These are phyloP conservation scores for Agonopterix subpropinquella DNA, from an alignment of 2,888 invertebrate genomes.

Conservation along the genomic window DNA sequence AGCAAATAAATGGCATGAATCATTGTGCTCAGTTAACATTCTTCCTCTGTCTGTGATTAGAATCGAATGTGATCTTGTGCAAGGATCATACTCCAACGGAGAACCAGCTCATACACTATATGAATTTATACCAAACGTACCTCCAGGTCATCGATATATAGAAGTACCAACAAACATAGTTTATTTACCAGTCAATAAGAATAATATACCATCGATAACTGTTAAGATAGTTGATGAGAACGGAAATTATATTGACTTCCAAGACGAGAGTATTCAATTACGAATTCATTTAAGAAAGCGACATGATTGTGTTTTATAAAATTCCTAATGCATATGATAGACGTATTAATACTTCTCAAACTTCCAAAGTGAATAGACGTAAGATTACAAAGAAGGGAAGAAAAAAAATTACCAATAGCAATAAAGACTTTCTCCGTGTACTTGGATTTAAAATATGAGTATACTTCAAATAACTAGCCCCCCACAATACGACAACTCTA, in stretches of 20 bases:
- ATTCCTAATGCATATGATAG: neutral
- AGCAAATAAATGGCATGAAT: conserved; percentile 8
- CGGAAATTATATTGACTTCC: conserved; percentile 7
- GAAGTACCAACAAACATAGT: neutral
- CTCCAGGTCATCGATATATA: neutral
- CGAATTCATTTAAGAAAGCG: conserved; percentile 5
- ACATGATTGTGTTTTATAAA: conserved; percentile 9
- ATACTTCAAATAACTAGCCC: conserved; percentile 6
- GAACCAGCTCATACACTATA: conserved; percentile 1
- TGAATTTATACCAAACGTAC: conserved; percentile 6
- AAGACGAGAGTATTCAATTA: conserved; percentile 6
- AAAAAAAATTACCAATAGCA: conserved; percentile 8
- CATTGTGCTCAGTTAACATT: conserved; percentile 6
- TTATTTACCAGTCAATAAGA: neutral
- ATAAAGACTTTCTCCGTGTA: conserved; percentile 11
- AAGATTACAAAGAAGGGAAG: conserved; percentile 1
- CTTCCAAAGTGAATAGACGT: neutral
- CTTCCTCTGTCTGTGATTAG: conserved; percentile 4
- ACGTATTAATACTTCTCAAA: neutral
- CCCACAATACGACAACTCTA: neutral
- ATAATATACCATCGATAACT: neutral
- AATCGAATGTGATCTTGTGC: conserved; percentile 9
- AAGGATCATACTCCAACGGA: conserved; percentile 19
- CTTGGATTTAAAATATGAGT: conserved; percentile 18
- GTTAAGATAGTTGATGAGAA: conserved; percentile 4